Evolutionary conservation across 2,888 invertebrate genomes (phyloP), one percentile per base, ranked within the genome.

Genomic region (Eucriotettix oculatus): DNA sequence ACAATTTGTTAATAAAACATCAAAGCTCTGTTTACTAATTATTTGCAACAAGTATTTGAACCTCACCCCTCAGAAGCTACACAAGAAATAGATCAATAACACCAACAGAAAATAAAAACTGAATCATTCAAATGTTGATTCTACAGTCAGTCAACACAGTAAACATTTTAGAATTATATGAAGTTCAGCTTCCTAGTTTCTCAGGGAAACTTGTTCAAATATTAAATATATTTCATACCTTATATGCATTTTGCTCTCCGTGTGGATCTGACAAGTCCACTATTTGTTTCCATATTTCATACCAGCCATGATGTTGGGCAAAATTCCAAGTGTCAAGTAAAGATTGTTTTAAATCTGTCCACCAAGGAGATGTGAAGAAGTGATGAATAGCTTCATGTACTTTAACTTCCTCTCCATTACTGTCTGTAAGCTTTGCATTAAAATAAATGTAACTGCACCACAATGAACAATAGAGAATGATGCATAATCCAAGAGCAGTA

Each of bases 191-290:
- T 29, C 29, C 7, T 29, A 29, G 29, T 29, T 29, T 29, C 29
- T 29, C 7, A 7, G 29, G 7, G 29, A 29, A 29, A 29, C 3
- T 29, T 29, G 7, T 29, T 29, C 29, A 29, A 5, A 29, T 29
- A 29, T 29, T 2, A 29, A 29, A 29, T 29, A n/a, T 48, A 14
- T 48, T 14, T 1, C 1, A 9, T 66, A 91, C 87, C 78, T 84
- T 87, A 68, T 86, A 87, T 1, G 96, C 90, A 72, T 93, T 91
- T 64, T 87, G 83, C 72, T 95, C 94, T 0, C 95, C 96, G 67
- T 87, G 85, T 0, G 92, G 90, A 75, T 97, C 96, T 9, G 92
- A 82, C 12, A 90, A 77, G 64, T 91, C 88, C 10, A 91, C 81
- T 29, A 95, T 78, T 71, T 92, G 88, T 67, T 86, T 84, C 89